A percentile compares a stretch with the other conserved stretches of the same genome.
Evolutionary conservation across 2,888 invertebrate species (phyloP).

Genomic region (Temnothorax ravouxi): DNA sequence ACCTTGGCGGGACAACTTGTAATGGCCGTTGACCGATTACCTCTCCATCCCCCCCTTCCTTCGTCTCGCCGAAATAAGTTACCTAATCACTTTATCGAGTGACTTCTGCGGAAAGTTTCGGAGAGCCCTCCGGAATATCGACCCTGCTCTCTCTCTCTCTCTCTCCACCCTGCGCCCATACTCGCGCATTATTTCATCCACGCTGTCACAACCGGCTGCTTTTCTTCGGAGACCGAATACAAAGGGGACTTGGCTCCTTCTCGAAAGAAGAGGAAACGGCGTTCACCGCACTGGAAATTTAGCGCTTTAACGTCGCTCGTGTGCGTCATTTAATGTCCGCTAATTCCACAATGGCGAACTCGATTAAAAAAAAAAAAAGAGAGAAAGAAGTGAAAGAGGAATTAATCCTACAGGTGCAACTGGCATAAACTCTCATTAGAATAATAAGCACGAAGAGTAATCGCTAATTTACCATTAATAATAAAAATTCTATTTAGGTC

Average conservation of each 20-base stretch:
- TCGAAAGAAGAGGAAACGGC: constrained; percentile 46
- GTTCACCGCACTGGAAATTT: constrained; percentile 51
- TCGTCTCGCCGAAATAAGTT: constrained; percentile 72
- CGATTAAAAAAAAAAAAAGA: constrained; percentile 22
- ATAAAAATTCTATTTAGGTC: neutral
- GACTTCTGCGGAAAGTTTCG: constrained; percentile 73
- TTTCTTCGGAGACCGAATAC: constrained; percentile 75
- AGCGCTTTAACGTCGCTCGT: constrained; percentile 50
- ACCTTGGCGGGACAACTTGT: constrained; percentile 63
- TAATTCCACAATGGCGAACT: constrained; percentile 34
- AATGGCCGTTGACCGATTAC: constrained; percentile 74
- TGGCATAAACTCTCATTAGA: neutral
- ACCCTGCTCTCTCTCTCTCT: constrained; percentile 44
- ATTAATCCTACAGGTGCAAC: constrained; percentile 20
- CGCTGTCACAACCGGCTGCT: constrained; percentile 69
- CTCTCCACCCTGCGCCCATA: constrained; percentile 42
- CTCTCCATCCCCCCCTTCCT: constrained; percentile 53
- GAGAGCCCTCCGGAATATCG: constrained; percentile 63
- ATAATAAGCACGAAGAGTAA: neutral
- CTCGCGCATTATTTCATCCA: constrained; percentile 78
- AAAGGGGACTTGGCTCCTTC: constrained; percentile 75
- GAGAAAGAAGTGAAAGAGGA: constrained; percentile 2
- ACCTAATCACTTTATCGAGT: constrained; percentile 81
- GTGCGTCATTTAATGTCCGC: constrained; percentile 50
- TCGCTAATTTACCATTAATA: constrained; percentile 3